Conservation (phyloP, 2,888 invertebrate genomes). For the Tiliacea citrago region DNA sequence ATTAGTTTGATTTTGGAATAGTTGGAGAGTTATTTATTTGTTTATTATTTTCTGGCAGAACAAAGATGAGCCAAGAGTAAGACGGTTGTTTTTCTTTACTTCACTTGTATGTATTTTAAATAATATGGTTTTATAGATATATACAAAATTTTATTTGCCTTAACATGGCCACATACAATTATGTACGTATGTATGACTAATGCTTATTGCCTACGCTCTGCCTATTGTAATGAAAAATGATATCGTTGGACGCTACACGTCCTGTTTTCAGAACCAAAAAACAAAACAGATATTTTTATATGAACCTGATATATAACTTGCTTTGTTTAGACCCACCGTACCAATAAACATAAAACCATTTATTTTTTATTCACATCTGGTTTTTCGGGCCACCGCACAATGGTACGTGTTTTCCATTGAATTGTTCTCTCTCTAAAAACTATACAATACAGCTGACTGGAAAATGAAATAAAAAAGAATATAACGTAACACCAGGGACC, state of each 20-base stretch:
- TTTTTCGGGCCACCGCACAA: constrained; percentile 17
- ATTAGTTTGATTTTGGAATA: no score
- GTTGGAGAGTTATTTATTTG: no score
- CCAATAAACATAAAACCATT: constrained; percentile 24
- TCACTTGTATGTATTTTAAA: no score
- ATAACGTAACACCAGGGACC: neutral
- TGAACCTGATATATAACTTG: constrained; percentile 1
- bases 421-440: constrained; percentile 20
- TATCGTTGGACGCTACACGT: neutral
- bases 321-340: constrained; percentile 34
- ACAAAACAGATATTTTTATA: constrained; percentile 26
- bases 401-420: constrained; percentile 7
- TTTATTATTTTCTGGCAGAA: no score
- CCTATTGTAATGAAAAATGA: neutral
- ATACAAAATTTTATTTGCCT: no score
- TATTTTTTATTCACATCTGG: constrained; percentile 22
- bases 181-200: neutral
- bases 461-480: neutral
- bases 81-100: no score
- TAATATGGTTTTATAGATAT: no score
- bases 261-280: constrained; percentile 15
- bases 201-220: neutral
- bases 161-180: no score
- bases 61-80: no score
- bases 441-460: neutral